phyloP scores from a whole-genome alignment of 1,140 invertebrate genomes.

The Drosophila pruinosa region DNA sequence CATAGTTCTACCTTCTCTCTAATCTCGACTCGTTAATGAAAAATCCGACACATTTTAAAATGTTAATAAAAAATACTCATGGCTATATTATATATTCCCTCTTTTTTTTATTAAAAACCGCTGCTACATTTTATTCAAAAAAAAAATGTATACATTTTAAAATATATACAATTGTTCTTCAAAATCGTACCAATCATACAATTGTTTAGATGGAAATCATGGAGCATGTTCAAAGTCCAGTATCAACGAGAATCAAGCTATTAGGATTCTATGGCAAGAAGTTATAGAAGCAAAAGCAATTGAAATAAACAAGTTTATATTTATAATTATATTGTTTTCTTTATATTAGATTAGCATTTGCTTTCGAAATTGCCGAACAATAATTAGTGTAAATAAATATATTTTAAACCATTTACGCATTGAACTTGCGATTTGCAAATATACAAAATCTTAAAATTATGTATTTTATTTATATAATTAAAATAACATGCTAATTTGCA shows the following conservation, averaged over 20 bases:
- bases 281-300: slow-evolving; percentile 51
- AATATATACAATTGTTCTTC: slow-evolving; percentile 34
- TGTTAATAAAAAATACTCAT: slow-evolving; percentile 50
- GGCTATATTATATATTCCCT: slow-evolving; percentile 44
- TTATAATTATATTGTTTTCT: slow-evolving; percentile 36
- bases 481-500: slow-evolving; percentile 1
- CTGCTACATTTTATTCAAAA: slow-evolving; percentile 48
- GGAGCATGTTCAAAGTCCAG: slow-evolving; percentile 82
- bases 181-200: slow-evolving; percentile 30
- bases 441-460: background rate
- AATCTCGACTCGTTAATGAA: slow-evolving; percentile 5
- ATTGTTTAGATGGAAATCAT: slow-evolving; percentile 80
- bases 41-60: slow-evolving; percentile 11
- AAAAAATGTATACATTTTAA: slow-evolving; percentile 31
- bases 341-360: slow-evolving; percentile 22
- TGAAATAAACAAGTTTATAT: slow-evolving; percentile 18
- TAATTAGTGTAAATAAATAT: slow-evolving; percentile 65
- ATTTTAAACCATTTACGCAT: slow-evolving; percentile 27
- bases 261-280: slow-evolving; percentile 82
- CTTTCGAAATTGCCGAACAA: slow-evolving; percentile 46
- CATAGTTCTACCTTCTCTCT: slow-evolving; percentile 26
- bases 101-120: slow-evolving; percentile 59
- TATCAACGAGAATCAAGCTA: slow-evolving; percentile 80
- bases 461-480: slow-evolving; percentile 12
- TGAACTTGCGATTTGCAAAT: slow-evolving; percentile 29